Percentiles rank a stretch among this genome's conserved stretches.
phyloP scores from a whole-genome alignment of 2,797 vertebrate genomes.

The Emydoidea blandingii region DNA sequence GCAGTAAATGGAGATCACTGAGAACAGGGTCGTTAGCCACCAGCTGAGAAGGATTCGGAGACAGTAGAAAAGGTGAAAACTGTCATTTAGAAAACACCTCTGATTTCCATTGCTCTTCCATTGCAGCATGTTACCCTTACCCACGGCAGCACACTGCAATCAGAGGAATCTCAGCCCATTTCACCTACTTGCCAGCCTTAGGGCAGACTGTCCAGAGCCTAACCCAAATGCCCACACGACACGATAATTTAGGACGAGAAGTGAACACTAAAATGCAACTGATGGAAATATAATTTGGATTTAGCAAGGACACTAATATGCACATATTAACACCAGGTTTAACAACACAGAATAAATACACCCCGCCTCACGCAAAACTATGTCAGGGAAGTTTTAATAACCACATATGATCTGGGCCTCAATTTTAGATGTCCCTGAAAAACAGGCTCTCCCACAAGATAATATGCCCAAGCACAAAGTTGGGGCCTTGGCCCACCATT shows the following conservation, averaged over 20 bases:
- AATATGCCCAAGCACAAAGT: fast-evolving
- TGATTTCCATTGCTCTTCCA: not conserved
- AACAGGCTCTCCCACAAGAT: fast-evolving
- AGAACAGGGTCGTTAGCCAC: not conserved
- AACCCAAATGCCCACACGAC: not conserved
- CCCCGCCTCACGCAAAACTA: not conserved
- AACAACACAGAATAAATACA: not conserved
- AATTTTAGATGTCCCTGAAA: not conserved
- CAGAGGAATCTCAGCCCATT: not conserved
- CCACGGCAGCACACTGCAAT: not conserved
- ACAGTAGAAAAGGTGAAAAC: conserved; percentile 5
- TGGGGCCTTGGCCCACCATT: not conserved
- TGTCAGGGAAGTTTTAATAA: not conserved
- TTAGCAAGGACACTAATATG: not conserved
- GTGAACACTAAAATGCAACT: not conserved
- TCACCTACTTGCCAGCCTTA: not conserved
- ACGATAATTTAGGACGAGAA: not conserved
- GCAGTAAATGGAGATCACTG: not conserved
- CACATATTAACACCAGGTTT: not conserved
- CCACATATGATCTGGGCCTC: fast-evolving
- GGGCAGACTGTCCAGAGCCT: not conserved
- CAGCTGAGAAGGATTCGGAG: conserved; percentile 11
- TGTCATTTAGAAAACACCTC: not conserved
- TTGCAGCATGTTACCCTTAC: not conserved
- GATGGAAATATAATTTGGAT: not conserved